Evolutionary conservation across 2,113 vertebrate species (phyloP).

Genomic region (Arenaria interpres): DNA sequence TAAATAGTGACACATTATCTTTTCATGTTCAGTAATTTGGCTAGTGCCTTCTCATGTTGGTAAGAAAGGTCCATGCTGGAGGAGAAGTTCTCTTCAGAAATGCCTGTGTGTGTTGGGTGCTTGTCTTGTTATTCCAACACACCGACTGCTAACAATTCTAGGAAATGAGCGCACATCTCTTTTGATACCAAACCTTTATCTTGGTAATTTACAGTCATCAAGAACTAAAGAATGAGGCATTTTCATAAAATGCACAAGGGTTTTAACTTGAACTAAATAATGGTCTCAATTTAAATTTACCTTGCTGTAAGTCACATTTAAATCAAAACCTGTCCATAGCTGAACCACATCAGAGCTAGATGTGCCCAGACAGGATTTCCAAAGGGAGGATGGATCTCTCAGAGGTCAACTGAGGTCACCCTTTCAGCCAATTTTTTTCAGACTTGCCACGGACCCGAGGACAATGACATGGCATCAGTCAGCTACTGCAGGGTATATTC

Average conservation of each 20-base stretch:
- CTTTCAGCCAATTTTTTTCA: not conserved
- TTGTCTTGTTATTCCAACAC: not conserved
- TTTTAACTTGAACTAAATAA: not conserved
- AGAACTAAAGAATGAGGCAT: not conserved
- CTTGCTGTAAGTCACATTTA: not conserved
- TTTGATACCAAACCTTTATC: not conserved
- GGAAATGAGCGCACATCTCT: not conserved
- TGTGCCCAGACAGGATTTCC: not conserved
- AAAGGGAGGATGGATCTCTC: not conserved
- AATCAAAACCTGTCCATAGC: not conserved
- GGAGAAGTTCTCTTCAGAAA: not conserved
- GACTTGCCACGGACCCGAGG: not conserved
- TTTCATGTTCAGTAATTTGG: not conserved
- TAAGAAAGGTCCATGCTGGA: not conserved
- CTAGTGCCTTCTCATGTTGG: not conserved
- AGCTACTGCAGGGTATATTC: not conserved
- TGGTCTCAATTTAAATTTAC: not conserved
- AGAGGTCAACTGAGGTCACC: not conserved
- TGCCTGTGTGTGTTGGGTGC: not conserved
- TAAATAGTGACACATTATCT: not conserved
- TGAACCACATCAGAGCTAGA: not conserved
- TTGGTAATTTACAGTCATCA: not conserved
- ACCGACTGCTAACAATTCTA: not conserved
- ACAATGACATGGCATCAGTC: not conserved
- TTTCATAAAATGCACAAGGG: not conserved